Percentiles rank a stretch among this genome's conserved stretches.
These are phyloP conservation scores for Spinus pinus DNA, from an alignment of 2,797 vertebrate genomes.

Conservation along the genomic window DNA sequence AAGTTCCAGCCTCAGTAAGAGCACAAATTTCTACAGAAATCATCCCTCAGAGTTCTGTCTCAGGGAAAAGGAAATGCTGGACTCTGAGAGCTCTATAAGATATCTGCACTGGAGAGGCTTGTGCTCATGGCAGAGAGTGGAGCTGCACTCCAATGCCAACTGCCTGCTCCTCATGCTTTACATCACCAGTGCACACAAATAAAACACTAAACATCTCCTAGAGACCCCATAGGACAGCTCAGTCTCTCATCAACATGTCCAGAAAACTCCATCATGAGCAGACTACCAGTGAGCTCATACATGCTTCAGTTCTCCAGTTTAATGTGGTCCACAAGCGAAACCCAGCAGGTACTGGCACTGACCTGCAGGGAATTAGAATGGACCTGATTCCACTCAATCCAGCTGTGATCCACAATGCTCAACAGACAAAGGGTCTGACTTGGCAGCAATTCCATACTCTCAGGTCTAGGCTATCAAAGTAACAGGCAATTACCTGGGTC, in stretches of 20 bases:
- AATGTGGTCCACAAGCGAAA: slow-evolving; percentile 81
- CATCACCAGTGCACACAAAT: background rate
- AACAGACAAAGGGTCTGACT: background rate
- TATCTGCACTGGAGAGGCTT: background rate
- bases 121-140: fast-evolving
- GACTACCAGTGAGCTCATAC: background rate
- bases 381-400: slow-evolving; percentile 28
- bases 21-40: background rate
- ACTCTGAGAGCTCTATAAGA: background rate
- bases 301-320: slow-evolving; percentile 37
- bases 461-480: background rate
- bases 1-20: background rate
- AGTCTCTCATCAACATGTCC: background rate
- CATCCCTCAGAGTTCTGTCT: background rate
- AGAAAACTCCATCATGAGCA: slow-evolving; percentile 39
- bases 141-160: background rate
- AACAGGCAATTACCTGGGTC: background rate
- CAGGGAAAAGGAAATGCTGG: background rate
- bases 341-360: slow-evolving; percentile 67
- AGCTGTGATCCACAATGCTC: background rate
- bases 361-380: slow-evolving; percentile 75
- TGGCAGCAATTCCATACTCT: background rate
- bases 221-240: background rate
- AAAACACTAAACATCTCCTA: background rate
- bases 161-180: background rate